Percentiles rank a stretch among this genome's conserved stretches.
These are phyloP conservation scores for Pantala flavescens DNA, from an alignment of 1,140 invertebrate genomes.

Conservation along the genomic window DNA sequence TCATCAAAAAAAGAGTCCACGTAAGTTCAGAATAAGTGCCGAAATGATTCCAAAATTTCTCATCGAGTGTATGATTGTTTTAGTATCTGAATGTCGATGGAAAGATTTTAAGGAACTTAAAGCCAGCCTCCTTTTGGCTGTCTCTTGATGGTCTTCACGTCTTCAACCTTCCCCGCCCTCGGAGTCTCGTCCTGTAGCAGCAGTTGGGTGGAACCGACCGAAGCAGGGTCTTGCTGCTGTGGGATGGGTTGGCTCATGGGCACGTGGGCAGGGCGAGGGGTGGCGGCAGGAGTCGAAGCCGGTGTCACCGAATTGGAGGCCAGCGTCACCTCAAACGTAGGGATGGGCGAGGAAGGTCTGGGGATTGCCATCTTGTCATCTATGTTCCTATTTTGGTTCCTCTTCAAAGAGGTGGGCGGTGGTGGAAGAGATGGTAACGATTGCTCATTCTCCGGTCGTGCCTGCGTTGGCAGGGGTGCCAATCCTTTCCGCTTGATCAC, in stretches of 20 bases:
- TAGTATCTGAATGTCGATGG: no score
- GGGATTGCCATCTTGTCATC: background rate
- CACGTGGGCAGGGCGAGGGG: background rate
- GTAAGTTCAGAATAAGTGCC: no score
- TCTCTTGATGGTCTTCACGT: constrained; percentile 40
- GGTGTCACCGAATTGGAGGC: background rate
- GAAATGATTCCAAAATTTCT: no score
- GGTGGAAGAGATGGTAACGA: background rate
- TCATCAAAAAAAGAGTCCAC: no score
- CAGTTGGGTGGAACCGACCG: background rate
- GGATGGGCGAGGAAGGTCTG: background rate
- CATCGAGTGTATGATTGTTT: no score
- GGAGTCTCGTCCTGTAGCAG: background rate
- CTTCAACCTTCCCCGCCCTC: constrained; percentile 31
- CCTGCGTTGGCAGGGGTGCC: constrained; percentile 25
- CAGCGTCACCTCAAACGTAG: background rate
- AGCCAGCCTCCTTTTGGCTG: constrained; percentile 44
- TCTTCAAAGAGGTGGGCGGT: background rate
- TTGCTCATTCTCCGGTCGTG: background rate
- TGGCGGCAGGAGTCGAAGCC: background rate
- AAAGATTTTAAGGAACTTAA: constrained; percentile 25
- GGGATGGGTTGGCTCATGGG: background rate
- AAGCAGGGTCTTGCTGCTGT: background rate
- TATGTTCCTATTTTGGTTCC: no score
- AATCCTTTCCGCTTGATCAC: constrained; percentile 39